Base-by-base conservation (phyloP, 2,888 invertebrate species). In the Ceraclea dissimilis region DNA sequence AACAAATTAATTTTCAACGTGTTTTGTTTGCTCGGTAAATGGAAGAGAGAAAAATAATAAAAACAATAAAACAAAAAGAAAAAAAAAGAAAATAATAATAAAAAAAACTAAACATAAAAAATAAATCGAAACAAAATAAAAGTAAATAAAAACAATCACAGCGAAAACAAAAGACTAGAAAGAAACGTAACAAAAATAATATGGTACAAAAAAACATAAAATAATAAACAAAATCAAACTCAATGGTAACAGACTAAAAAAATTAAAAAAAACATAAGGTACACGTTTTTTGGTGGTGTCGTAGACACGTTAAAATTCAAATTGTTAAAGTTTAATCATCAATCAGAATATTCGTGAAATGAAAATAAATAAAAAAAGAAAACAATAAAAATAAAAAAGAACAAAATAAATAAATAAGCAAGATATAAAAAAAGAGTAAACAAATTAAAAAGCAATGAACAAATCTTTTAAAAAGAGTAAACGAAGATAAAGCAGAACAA, bases 51-150 rank as follows among this genome's bases (percentile, higher is more conserved):
- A 52, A 22, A 54, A 46, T n/a, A 51, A 57, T 54, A 50, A 57
- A 34, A 20, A 52, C 54, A 20, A 53, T 19, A 53, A 53, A 43
- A 18, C 11, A 52, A 48, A 13, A 52, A 49, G 31, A 49, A 58
- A 50, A 22, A 54, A 52, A 50, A 49, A 46, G n/a, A 18, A 49
- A 31, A n/a, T n/a, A n/a, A n/a, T n/a, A 10, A 49, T 10, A 44
- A 48, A 58, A 52, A 21, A 21, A 52, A 33, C 54, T 18, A 43
- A 48, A 58, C 34, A 49, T n/a, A 46, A 49, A 44, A 51, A 58
- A 53, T 19, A 43, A 56, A 54, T 44, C 39, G 54, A 54, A 39
- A 54, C 48, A 49, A 51, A 47, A 55, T 31, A 39, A 50, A 39
- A 52, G 31, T 52, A 54, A 48, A 46, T 44, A 54, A 56, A 47